These are phyloP conservation scores for Actias luna DNA, from an alignment of 2,888 invertebrate genomes.

Conservation along the genomic window DNA sequence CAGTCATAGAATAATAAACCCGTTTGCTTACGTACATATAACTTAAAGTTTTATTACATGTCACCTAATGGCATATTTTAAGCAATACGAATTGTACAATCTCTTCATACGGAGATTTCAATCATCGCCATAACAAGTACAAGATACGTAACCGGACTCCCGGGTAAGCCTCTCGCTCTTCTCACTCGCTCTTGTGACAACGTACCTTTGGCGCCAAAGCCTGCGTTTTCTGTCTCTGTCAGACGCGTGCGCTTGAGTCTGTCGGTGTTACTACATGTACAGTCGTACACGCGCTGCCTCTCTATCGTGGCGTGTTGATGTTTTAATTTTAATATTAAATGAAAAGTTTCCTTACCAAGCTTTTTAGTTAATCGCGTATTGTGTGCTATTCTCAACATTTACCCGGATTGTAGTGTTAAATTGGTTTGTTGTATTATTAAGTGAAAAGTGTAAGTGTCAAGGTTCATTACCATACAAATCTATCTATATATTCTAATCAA, in stretches of 20 bases:
- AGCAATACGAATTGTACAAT: conserved; percentile 52
- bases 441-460: conserved; percentile 57
- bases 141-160: conserved; percentile 75
- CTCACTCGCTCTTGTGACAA: conserved; percentile 52
- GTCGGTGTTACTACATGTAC: conserved; percentile 56
- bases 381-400: conserved; percentile 17
- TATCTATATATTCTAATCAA: conserved; percentile 52
- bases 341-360: conserved; percentile 18
- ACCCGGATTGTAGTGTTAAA: conserved; percentile 12
- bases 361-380: conserved; percentile 18
- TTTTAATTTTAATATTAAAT: conserved; percentile 37
- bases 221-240: conserved; percentile 65
- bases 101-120: conserved; percentile 58
- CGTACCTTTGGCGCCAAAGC: conserved; percentile 59
- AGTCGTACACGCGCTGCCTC: conserved; percentile 58
- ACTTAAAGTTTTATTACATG: conserved; percentile 13
- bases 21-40: conserved; percentile 11
- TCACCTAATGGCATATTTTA: conserved; percentile 30
- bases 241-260: conserved; percentile 58
- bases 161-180: conserved; percentile 61
- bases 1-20: conserved; percentile 1
- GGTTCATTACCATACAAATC: conserved; percentile 58
- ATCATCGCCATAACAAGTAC: conserved; percentile 62
- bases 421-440: background rate
- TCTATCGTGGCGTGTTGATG: conserved; percentile 62